A percentile compares a stretch with the other conserved stretches of the same genome.
phyloP scores from a whole-genome alignment of 2,888 invertebrate genomes.

The Prosopocoilus inquinatus region DNA sequence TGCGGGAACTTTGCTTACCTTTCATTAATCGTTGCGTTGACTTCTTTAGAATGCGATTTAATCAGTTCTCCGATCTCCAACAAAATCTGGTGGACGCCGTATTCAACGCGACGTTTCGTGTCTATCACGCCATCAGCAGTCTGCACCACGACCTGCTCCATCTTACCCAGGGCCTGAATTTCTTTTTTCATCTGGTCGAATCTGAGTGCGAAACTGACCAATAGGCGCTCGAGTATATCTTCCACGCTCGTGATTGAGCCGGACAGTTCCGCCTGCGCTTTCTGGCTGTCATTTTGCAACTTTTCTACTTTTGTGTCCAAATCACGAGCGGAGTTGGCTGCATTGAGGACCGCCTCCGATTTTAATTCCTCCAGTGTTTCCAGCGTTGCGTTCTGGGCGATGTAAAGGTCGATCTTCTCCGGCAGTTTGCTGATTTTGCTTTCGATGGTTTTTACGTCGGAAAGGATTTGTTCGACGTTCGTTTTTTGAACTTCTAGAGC shows the following conservation, averaged over 20 bases:
- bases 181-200: conserved; percentile 58
- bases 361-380: conserved; percentile 57
- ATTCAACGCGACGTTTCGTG: conserved; percentile 80
- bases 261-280: conserved; percentile 24
- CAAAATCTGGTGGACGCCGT: conserved; percentile 78
- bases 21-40: conserved; percentile 65
- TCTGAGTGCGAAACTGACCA: conserved; percentile 56
- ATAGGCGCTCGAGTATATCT: conserved; percentile 60
- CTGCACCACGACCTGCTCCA: conserved; percentile 75
- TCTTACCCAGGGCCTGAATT: conserved; percentile 63
- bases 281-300: not conserved
- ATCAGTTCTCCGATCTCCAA: conserved; percentile 71
- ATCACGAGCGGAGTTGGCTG: not conserved
- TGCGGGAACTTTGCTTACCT: conserved; percentile 47
- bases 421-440: conserved; percentile 48
- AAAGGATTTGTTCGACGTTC: conserved; percentile 39
- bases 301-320: not conserved
- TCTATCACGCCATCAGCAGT: conserved; percentile 83
- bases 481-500: conserved; percentile 41
- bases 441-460: conserved; percentile 37
- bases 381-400: conserved; percentile 62
- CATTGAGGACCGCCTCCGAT: conserved; percentile 48
- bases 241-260: conserved; percentile 38
- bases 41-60: conserved; percentile 61
- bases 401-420: conserved; percentile 54